A percentile compares a stretch with the other conserved stretches of the same genome.
phyloP scores from a whole-genome alignment of 2,888 invertebrate genomes.

The Phortica okadai region DNA sequence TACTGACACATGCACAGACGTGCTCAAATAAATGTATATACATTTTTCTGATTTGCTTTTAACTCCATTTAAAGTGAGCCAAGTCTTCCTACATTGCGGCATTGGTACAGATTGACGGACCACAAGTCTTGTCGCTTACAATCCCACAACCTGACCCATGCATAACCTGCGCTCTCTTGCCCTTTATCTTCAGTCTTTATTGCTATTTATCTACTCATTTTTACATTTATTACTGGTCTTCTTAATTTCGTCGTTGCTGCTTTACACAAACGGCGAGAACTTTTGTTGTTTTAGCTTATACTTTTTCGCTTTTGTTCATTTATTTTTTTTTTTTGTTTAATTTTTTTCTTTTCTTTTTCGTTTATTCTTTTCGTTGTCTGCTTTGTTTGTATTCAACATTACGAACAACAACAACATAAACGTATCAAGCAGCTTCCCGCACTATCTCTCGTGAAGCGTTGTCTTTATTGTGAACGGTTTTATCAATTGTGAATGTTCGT shows the following conservation, averaged over 20 bases:
- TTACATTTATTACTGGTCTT: constrained; percentile 59
- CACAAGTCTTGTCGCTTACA: neutral
- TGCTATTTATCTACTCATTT: constrained; percentile 48
- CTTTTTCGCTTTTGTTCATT: constrained; percentile 29
- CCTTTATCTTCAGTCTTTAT: constrained; percentile 44
- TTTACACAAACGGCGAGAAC: neutral
- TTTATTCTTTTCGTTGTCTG: constrained; percentile 52
- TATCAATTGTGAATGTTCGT: neutral
- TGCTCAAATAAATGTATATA: no score
- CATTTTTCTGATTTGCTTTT: no score
- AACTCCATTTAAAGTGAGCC: no score
- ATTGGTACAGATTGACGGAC: no score
- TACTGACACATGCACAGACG: no score
- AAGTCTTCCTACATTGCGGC: no score
- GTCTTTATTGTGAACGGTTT: neutral
- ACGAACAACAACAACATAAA: constrained; percentile 39
- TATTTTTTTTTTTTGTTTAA: constrained; percentile 39
- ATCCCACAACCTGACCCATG: constrained; percentile 33
- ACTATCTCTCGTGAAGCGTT: neutral
- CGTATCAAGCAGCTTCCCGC: constrained; percentile 2
- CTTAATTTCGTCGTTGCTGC: constrained; percentile 35
- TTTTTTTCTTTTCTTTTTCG: constrained; percentile 46
- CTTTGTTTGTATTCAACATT: constrained; percentile 38
- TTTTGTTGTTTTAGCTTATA: constrained; percentile 50
- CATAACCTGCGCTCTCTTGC: constrained; percentile 40